Percentiles rank a stretch among this genome's conserved stretches.
These are phyloP conservation scores for Sitta europaea DNA, from an alignment of 2,113 vertebrate genomes.

Conservation along the genomic window DNA sequence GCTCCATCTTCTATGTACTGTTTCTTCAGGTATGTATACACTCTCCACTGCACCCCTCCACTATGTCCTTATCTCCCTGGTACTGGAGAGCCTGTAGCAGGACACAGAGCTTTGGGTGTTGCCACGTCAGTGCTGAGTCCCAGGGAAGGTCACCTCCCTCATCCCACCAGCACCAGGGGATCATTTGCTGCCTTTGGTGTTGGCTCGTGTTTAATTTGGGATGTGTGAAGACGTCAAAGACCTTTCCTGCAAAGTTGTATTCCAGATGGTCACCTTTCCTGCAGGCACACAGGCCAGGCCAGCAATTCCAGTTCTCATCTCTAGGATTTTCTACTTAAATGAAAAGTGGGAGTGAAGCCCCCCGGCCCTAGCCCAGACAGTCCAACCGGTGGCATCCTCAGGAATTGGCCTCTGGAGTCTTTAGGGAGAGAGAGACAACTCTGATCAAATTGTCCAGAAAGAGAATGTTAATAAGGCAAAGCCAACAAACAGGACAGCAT, in stretches of 20 bases:
- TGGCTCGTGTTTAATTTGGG: not conserved
- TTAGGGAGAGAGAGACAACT: no score
- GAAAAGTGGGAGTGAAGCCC: not conserved
- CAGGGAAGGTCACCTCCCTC: not conserved
- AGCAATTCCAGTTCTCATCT: not conserved
- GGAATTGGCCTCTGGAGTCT: no score
- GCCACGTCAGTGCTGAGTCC: not conserved
- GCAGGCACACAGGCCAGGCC: not conserved
- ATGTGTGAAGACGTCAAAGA: not conserved
- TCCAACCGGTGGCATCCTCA: no score
- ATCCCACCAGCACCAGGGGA: not conserved
- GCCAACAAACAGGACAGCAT: no score
- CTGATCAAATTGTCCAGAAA: no score
- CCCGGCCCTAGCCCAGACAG: no score
- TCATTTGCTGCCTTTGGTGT: not conserved
- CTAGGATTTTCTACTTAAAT: not conserved
- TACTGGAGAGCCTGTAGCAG: not conserved
- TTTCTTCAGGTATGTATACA: fast-evolving
- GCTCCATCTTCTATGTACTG: not conserved
- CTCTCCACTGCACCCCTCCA: not conserved
- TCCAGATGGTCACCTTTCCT: not conserved
- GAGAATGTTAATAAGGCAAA: no score
- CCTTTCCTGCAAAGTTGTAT: not conserved
- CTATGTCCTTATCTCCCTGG: not conserved
- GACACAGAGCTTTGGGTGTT: not conserved